Percentiles rank a stretch among this genome's conserved stretches.
phyloP scores from a whole-genome alignment of 2,888 invertebrate genomes.

The Boloria euphrosyne region DNA sequence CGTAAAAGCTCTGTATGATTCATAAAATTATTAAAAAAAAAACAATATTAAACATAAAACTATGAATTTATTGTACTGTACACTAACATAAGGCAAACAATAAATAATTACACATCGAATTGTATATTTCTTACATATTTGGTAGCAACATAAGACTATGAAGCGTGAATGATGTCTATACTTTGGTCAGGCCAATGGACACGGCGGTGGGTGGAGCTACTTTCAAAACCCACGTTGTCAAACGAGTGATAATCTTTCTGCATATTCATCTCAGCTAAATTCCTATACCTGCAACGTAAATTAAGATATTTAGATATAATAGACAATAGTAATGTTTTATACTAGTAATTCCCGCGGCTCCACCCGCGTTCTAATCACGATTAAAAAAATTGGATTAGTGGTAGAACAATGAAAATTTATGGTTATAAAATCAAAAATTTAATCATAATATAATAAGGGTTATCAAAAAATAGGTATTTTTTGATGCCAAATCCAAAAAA shows the following conservation, averaged over 20 bases:
- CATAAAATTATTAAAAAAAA: background rate
- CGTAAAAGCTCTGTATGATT: background rate
- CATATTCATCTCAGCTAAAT: conserved; percentile 72
- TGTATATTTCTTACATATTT: background rate
- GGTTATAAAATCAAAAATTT: too few species aligned
- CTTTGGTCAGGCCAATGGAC: conserved; percentile 87
- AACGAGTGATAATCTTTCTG: conserved; percentile 79
- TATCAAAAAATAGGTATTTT: too few species aligned
- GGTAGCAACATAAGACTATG: conserved; percentile 12
- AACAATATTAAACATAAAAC: background rate
- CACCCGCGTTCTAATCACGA: too few species aligned
- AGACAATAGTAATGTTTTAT: too few species aligned
- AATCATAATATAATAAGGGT: too few species aligned
- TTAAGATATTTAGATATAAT: background rate
- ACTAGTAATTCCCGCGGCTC: too few species aligned
- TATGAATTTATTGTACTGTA: conserved; percentile 6
- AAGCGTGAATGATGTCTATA: conserved; percentile 65
- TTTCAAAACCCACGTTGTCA: conserved; percentile 85
- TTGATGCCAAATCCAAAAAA: too few species aligned
- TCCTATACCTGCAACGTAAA: conserved; percentile 62
- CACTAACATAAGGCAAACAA: background rate
- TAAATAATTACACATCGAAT: conserved; percentile 11
- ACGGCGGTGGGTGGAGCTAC: conserved; percentile 84
- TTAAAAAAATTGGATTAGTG: too few species aligned
- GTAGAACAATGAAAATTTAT: too few species aligned